A percentile compares a stretch with the other conserved stretches of the same genome.
These are phyloP conservation scores for Enteromius viviparus DNA, from an alignment of 2,797 vertebrate species.

Conservation along the genomic window DNA sequence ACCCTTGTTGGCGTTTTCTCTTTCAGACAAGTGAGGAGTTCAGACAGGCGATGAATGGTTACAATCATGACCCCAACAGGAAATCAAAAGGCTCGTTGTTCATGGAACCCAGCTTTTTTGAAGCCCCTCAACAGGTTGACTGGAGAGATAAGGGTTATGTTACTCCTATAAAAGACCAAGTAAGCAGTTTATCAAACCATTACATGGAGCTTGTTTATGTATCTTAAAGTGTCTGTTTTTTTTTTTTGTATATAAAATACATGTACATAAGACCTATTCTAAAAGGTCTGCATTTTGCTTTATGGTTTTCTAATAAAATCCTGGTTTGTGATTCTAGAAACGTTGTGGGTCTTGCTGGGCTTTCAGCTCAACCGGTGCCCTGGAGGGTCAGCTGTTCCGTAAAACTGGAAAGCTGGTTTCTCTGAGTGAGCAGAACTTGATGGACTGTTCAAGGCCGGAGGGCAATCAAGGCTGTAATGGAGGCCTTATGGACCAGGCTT, in stretches of 20 bases:
- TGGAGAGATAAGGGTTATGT: constrained; percentile 85
- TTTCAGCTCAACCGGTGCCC: constrained; percentile 81
- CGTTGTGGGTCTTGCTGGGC: constrained; percentile 88
- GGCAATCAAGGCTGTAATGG: constrained; percentile 82
- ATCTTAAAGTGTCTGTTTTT: not conserved
- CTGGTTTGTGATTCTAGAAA: constrained; percentile 66
- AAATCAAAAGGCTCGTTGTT: constrained; percentile 75
- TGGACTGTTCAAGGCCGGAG: constrained; percentile 80
- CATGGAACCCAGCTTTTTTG: constrained; percentile 73
- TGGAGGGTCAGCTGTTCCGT: constrained; percentile 83
- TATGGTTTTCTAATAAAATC: not conserved
- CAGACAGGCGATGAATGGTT: constrained; percentile 82
- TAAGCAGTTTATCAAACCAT: constrained; percentile 48
- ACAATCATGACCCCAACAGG: constrained; percentile 61
- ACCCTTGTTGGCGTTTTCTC: not conserved
- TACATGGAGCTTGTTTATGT: not conserved
- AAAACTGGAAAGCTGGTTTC: constrained; percentile 79
- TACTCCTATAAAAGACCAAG: constrained; percentile 86
- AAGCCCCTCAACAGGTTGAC: constrained; percentile 76
- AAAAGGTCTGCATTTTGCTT: not conserved
- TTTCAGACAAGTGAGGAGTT: constrained; percentile 82
- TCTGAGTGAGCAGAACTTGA: constrained; percentile 83
- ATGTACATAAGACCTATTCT: no score
- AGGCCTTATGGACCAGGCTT: constrained; percentile 80
- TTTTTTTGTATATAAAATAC: no score